phyloP scores from a whole-genome alignment of 2,888 invertebrate genomes.

The Campoplex nolae region DNA sequence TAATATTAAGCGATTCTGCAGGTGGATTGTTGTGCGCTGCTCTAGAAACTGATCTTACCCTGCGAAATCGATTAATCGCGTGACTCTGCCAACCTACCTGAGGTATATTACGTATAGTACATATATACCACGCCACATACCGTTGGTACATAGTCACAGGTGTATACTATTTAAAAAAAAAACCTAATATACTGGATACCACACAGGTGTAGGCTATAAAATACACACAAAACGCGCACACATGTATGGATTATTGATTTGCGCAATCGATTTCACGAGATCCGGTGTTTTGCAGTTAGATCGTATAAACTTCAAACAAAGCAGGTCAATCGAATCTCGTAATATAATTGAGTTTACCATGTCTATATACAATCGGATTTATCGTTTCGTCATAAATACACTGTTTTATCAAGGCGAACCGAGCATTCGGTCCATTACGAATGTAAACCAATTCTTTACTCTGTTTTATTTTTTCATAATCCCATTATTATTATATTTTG shows the following conservation, averaged over 20 bases:
- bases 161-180: conserved; percentile 6
- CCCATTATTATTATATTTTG: neutral
- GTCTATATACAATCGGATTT: conserved; percentile 41
- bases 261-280: conserved; percentile 67
- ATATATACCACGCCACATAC: neutral
- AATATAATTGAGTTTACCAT: conserved; percentile 51
- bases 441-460: neutral
- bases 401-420: conserved; percentile 34
- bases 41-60: conserved; percentile 65
- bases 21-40: conserved; percentile 60
- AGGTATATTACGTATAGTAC: conserved; percentile 29
- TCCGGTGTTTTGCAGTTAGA: conserved; percentile 65
- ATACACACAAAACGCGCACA: neutral
- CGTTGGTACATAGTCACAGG: conserved; percentile 10
- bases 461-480: neutral
- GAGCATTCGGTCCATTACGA: neutral
- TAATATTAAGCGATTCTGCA: conserved; percentile 57
- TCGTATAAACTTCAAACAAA: conserved; percentile 65
- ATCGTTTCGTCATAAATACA: conserved; percentile 59
- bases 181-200: conserved; percentile 1
- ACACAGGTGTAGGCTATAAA: conserved; percentile 26
- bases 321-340: conserved; percentile 67
- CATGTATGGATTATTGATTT: conserved; percentile 55
- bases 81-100: conserved; percentile 61
- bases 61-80: conserved; percentile 68